Evolutionary conservation across 2,797 vertebrate genomes (phyloP).

Genomic region (Perodicticus potto): DNA sequence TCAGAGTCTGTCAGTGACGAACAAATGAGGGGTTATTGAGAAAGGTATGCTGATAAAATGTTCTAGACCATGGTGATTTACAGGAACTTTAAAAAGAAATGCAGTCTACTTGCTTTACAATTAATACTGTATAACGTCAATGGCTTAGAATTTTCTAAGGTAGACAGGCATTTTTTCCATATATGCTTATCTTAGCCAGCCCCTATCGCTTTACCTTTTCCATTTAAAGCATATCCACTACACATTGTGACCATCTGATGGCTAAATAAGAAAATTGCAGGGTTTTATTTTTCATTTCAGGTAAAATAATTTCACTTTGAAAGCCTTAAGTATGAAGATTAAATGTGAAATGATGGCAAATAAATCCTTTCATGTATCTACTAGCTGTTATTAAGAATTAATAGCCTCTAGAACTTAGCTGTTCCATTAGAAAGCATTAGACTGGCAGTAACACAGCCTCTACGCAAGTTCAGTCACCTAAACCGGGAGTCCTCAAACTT

Average conservation of each 20-base stretch:
- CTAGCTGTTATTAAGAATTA: neutral
- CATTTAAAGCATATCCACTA: neutral
- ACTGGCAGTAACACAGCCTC: neutral
- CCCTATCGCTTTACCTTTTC: neutral
- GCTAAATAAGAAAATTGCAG: conserved; percentile 3
- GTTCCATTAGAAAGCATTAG: conserved; percentile 16
- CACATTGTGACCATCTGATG: conserved; percentile 18
- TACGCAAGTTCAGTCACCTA: neutral
- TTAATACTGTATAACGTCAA: neutral
- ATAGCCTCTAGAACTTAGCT: neutral
- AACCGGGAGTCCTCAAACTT: neutral
- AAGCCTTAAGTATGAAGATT: conserved; percentile 24
- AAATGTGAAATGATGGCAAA: conserved; percentile 17
- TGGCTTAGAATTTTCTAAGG: neutral
- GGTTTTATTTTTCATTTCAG: conserved; percentile 27
- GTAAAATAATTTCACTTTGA: neutral
- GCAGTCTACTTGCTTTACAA: neutral
- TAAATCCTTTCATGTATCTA: neutral
- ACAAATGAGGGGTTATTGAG: neutral
- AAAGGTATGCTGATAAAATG: conserved; percentile 26
- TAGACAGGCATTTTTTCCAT: neutral
- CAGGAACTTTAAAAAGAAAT: conserved; percentile 14
- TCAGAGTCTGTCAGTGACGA: neutral
- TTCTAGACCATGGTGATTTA: neutral
- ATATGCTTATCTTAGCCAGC: neutral